Conservation (phyloP, 2,888 invertebrate species). For the Tenthredo livida region DNA sequence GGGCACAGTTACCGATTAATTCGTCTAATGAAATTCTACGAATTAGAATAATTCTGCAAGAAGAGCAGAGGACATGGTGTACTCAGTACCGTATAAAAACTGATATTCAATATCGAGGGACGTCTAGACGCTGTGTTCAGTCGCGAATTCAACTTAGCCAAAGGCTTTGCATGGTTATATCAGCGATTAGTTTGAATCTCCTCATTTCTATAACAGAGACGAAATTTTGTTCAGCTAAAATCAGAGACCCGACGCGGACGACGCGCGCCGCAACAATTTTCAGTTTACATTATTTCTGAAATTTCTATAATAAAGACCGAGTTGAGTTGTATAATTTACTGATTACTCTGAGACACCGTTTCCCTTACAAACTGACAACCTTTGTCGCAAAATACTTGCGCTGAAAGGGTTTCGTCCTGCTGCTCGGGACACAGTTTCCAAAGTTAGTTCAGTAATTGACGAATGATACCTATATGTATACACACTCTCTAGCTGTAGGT, state of each 20-base stretch:
- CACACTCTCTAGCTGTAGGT: no score
- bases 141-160: neutral
- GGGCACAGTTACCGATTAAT: neutral
- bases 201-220: neutral
- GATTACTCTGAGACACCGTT: constrained; percentile 4
- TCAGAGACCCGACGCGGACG: neutral
- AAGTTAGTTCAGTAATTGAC: neutral
- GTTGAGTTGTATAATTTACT: constrained; percentile 6
- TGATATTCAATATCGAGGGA: neutral
- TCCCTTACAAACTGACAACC: neutral
- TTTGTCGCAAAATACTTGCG: neutral
- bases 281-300: neutral
- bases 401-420: neutral
- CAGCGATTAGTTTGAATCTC: neutral
- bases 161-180: neutral
- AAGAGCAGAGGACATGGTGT: neutral
- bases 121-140: neutral
- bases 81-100: neutral
- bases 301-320: neutral
- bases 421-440: neutral
- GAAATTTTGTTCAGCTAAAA: neutral
- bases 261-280: neutral
- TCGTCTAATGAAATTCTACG: neutral
- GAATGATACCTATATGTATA: neutral
- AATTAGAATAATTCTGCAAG: neutral